Base-by-base conservation (phyloP, 2,888 invertebrate genomes). In the Drosophila cognata region DNA sequence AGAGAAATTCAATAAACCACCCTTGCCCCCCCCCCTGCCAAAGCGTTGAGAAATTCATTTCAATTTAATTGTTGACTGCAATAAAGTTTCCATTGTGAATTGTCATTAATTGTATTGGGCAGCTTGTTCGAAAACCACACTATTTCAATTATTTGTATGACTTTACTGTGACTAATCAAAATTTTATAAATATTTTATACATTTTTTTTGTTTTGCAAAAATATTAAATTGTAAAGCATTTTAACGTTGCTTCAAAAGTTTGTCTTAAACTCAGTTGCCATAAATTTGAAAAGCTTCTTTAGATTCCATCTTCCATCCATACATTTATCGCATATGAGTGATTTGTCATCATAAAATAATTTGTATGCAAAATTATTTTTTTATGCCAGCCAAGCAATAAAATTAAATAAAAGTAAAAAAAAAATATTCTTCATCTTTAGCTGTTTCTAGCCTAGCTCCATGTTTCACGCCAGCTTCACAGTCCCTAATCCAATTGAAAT, bases 101-200 rank as follows among this genome's bases (percentile, higher is more conserved):
- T 71, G 63, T 41, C 63, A 62, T 72, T 89, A 79, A 86, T 79
- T 84, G 63, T 70, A 88, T 88, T 74, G 35, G 72, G 60, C 50
- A 55, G 60, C 38, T 63, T 81, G 81, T 53, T 35, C 64, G 53
- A 18, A 68, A 65, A 3, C 62, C 67, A 36, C 74, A 58, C 5
- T 56, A 21, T 21, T 31, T 16, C 1, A n/a, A 18, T 21, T 21
- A 53, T 33, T 28, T 29, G 38, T 16, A 31, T 28, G 29, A 46
- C 57, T 33, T 36, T 16, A 38, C 38, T 10, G 33, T 25, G 38
- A 41, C 21, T 25, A n/a, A 21, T 25, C 31, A 4, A 2, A 16
- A 28, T 16, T 16, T 25, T 4, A 16, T 28, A n/a, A 48, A 31
- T 21, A 16, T 16, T 8, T 16, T 16, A 8, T 21, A 1, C 1